Evolutionary conservation across 2,113 vertebrate species (phyloP), one percentile per base, ranked within the genome.

Genomic region (Brachirus orientalis): DNA sequence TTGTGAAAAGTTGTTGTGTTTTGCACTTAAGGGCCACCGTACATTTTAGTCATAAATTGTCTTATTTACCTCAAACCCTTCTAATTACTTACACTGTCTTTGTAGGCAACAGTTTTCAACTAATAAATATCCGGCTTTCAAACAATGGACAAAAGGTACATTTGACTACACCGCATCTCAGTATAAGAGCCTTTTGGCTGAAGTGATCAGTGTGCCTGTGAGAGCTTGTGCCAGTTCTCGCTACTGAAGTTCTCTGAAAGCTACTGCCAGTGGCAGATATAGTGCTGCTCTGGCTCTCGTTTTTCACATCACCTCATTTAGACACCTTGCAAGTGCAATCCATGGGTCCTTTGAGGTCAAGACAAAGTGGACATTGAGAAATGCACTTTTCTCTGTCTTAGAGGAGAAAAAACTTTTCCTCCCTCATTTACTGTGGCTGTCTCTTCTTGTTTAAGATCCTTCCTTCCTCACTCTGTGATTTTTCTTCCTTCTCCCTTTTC

Each of bases 321-420:
- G 65, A 80, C 73, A 64, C 79, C 66, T 78, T 68, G 46, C 72
- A 72, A 82, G 71, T 63, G 55, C 57, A 67, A 73, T 76, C 66
- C 55, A 52, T 35, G 16, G 17, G 35, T 37, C 63, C 82, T 88
- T 83, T 89, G 84, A 90, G 85, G 88, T 86, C 68, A 22, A 75
- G 70, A 89, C 69, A 84, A 86, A 81, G 79, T 46, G 7, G 57
- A 20, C 13, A 2, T 36, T 44, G n/a, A 60, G 61, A 77, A 85
- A 79, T 67, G 11, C 44, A 75, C 78, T 82, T 80, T 69, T 82
- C 46, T 17, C 72, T 74, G 75, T 70, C 52, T 61, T 45, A 69
- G 79, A 60, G 56, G 54, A 75, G 73, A 65, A 40, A n/a, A 71
- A 73, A 45, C 72, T 37, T n/a, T 72, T 33, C 46, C 44, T 56